Conservation (phyloP, 2,888 invertebrate species). For the Mythimna vitellina region DNA sequence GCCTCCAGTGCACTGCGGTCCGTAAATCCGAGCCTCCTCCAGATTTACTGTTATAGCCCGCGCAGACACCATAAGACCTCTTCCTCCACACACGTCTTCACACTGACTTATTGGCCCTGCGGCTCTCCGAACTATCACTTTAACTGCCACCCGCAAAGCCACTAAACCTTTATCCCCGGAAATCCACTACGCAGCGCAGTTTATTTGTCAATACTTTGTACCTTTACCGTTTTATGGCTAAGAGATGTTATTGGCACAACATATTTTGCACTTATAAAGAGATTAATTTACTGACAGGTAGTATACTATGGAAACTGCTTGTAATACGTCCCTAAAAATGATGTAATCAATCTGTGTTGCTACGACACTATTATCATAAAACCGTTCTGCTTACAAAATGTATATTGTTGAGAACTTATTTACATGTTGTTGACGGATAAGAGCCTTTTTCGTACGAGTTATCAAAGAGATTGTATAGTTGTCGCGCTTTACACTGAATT, state of each 20-base stretch:
- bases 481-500: conserved; percentile 56
- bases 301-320: no score
- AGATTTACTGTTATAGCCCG: conserved; percentile 88
- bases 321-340: no score
- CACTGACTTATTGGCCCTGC: conserved; percentile 77
- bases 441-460: conserved; percentile 49
- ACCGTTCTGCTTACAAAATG: conserved; percentile 41
- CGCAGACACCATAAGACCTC: conserved; percentile 76
- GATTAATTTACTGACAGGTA: conserved; percentile 6
- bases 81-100: conserved; percentile 73
- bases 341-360: conserved; percentile 18
- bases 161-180: conserved; percentile 69
- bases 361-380: conserved; percentile 21
- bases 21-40: conserved; percentile 86
- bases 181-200: conserved; percentile 54
- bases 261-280: conserved; percentile 15
- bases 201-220: conserved; percentile 64
- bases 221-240: conserved; percentile 38
- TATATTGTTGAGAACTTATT: conserved; percentile 54
- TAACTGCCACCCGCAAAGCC: conserved; percentile 72
- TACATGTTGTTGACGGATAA: conserved; percentile 54
- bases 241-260: conserved; percentile 32
- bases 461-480: conserved; percentile 61
- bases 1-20: conserved; percentile 73
- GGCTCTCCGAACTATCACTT: conserved; percentile 74